A percentile compares a stretch with the other conserved stretches of the same genome.
Conservation (phyloP, 2,797 vertebrate species). For the Cryptoprocta ferox region DNA sequence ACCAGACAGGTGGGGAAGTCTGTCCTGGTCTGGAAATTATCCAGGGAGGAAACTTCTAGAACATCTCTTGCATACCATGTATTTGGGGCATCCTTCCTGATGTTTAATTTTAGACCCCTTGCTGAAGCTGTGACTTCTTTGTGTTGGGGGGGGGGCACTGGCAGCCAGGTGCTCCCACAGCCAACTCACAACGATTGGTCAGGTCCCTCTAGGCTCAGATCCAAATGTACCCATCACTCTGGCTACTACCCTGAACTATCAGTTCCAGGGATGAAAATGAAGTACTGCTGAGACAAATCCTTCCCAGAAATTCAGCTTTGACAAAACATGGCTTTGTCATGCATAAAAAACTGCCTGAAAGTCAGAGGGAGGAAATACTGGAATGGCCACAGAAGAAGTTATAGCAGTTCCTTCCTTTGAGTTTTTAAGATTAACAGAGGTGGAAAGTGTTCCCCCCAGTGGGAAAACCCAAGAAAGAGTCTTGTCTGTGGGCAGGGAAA, state of each 20-base stretch:
- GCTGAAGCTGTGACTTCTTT: background rate
- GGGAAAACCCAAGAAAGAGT: background rate
- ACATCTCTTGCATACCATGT: background rate
- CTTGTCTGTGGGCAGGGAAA: background rate
- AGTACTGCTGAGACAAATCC: background rate
- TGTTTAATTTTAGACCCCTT: background rate
- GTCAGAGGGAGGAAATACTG: background rate
- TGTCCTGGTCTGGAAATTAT: background rate
- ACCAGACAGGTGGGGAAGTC: background rate
- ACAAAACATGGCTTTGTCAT: background rate
- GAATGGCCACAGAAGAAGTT: background rate
- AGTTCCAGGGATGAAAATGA: background rate
- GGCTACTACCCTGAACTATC: background rate
- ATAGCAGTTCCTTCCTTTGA: background rate
- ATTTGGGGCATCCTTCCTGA: background rate
- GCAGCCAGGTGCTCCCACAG: background rate
- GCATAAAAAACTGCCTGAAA: background rate
- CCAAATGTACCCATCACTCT: background rate
- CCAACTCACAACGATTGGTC: background rate
- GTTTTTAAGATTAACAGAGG: background rate
- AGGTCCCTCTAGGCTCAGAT: background rate
- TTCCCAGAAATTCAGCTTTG: constrained; percentile 40
- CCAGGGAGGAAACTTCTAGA: background rate
- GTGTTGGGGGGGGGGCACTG: background rate
- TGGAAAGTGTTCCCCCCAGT: no score